phyloP scores from a whole-genome alignment of 2,888 invertebrate species.

The Morinoia aosen region DNA sequence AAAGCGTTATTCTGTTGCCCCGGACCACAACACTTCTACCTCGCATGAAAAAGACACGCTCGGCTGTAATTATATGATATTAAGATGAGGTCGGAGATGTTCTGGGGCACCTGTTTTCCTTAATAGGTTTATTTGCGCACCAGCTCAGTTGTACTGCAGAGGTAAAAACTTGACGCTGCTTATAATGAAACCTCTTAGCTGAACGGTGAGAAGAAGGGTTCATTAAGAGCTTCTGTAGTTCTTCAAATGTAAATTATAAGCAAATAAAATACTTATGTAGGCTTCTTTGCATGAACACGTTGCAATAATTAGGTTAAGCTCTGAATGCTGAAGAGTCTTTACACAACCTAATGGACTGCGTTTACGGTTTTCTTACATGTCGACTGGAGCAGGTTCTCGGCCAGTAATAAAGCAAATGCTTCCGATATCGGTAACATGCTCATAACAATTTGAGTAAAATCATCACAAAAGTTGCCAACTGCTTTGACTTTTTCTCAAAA shows the following conservation, averaged over 20 bases:
- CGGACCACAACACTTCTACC: neutral
- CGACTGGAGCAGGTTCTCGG: neutral
- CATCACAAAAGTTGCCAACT: neutral
- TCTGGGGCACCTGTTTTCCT: neutral
- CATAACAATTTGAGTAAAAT: neutral
- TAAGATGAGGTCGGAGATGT: neutral
- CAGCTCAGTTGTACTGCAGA: neutral
- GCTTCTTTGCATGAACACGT: neutral
- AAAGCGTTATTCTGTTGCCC: neutral
- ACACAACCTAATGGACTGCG: neutral
- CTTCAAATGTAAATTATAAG: neutral
- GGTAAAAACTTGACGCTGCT: neutral
- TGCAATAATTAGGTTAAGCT: neutral
- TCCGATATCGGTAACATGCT: neutral
- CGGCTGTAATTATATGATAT: neutral
- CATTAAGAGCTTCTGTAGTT: neutral
- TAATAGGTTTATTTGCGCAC: neutral
- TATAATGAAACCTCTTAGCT: neutral
- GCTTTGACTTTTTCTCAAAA: too few species aligned
- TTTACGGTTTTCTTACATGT: neutral
- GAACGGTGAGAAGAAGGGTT: neutral
- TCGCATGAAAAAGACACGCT: neutral
- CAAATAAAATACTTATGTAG: neutral
- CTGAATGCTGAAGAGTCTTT: neutral
- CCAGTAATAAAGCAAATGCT: neutral